Conservation (phyloP, 2,888 invertebrate genomes). For the Mylabris sibirica region DNA sequence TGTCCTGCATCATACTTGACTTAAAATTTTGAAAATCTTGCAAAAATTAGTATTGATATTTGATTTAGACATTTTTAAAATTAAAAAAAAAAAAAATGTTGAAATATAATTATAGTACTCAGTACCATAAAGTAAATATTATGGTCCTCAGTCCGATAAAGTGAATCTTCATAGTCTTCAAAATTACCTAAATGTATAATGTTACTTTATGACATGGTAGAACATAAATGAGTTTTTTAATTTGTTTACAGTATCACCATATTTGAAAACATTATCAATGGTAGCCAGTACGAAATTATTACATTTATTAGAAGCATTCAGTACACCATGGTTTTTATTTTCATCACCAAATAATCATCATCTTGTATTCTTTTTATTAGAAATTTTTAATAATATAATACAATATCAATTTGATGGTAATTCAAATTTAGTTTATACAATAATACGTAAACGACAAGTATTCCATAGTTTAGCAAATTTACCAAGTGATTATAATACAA, state of each 20-base stretch:
- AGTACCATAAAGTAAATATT: no score
- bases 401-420: slow-evolving; percentile 99
- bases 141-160: no score
- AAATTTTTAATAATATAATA: slow-evolving; percentile 99
- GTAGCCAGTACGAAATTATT: slow-evolving; percentile 97
- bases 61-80: no score
- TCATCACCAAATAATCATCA: slow-evolving; percentile 97
- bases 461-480: slow-evolving; percentile 98
- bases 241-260: slow-evolving; percentile 85
- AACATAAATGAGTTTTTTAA: slow-evolving; percentile 9
- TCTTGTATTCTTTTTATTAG: slow-evolving; percentile 95
- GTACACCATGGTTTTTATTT: slow-evolving; percentile 99
- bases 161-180: no score
- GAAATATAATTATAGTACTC: no score
- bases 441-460: slow-evolving; percentile 97
- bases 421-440: slow-evolving; percentile 97
- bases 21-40: no score
- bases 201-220: no score
- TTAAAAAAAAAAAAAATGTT: no score
- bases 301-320: slow-evolving; percentile 96
- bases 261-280: slow-evolving; percentile 98
- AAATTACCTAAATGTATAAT: no score
- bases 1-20: no score
- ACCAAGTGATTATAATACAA: slow-evolving; percentile 90
- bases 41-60: no score